phyloP scores from a whole-genome alignment of 2,797 vertebrate genomes.

The Naso thynnoides region DNA sequence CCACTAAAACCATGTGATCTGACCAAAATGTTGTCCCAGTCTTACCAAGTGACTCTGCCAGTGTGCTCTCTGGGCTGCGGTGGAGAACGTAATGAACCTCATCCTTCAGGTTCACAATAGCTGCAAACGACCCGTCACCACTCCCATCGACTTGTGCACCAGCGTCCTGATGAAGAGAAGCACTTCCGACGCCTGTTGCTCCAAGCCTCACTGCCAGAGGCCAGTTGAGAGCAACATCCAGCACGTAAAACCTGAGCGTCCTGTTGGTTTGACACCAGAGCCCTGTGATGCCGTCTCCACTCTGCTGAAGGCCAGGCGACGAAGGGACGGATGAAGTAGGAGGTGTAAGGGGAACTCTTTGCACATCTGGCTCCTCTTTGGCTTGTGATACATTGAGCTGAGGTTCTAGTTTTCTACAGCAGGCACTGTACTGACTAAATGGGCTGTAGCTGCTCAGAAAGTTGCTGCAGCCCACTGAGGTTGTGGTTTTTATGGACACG shows the following conservation, averaged over 20 bases:
- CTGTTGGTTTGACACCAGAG: slow-evolving; percentile 94
- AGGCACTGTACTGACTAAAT: slow-evolving; percentile 91
- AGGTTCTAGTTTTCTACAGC: slow-evolving; percentile 88
- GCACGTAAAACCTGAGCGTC: slow-evolving; percentile 94
- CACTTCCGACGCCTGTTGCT: slow-evolving; percentile 76
- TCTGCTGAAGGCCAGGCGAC: slow-evolving; percentile 28
- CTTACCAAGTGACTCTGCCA: slow-evolving; percentile 89
- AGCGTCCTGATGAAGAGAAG: slow-evolving; percentile 9
- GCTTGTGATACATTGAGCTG: slow-evolving; percentile 74
- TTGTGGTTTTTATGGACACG: slow-evolving; percentile 1
- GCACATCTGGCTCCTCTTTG: slow-evolving; percentile 55
- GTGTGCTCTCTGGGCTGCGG: slow-evolving; percentile 79
- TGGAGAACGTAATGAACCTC: slow-evolving; percentile 94
- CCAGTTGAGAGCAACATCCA: slow-evolving; percentile 94
- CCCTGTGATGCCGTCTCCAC: slow-evolving; percentile 84
- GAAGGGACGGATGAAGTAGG: slow-evolving; percentile 18
- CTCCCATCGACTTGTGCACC: not conserved
- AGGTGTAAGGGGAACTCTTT: not conserved
- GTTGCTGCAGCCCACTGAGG: slow-evolving; percentile 85
- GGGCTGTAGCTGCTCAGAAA: slow-evolving; percentile 89
- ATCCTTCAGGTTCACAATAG: slow-evolving; percentile 93
- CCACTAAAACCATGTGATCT: too few relatives aligned
- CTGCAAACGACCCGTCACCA: slow-evolving; percentile 83
- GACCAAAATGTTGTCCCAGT: not conserved
- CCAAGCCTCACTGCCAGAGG: slow-evolving; percentile 91